Percentiles rank a stretch among this genome's conserved stretches.
phyloP scores from a whole-genome alignment of 2,888 invertebrate genomes.

The Pachydiplax longipennis region DNA sequence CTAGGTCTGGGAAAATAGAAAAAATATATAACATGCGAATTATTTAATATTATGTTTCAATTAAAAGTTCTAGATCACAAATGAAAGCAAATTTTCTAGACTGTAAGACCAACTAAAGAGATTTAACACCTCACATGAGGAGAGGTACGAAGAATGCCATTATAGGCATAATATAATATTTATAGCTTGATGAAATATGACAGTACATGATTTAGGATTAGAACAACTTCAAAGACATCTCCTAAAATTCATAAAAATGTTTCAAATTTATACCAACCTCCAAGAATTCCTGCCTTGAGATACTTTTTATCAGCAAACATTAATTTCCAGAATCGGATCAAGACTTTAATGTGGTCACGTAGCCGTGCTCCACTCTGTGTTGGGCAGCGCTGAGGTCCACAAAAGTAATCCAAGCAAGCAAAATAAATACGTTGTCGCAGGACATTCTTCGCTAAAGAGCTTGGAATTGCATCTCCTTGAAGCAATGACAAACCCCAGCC shows the following conservation, averaged over 20 bases:
- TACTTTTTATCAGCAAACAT: constrained; percentile 95
- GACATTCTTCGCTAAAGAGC: constrained; percentile 88
- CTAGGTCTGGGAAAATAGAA: constrained; percentile 56
- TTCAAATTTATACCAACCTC: constrained; percentile 63
- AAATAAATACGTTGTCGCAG: constrained; percentile 94
- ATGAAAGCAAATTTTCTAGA: no score
- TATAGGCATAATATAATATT: no score
- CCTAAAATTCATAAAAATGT: background rate
- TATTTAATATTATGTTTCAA: background rate
- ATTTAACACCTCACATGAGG: no score
- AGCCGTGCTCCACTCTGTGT: constrained; percentile 79
- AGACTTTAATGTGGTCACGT: constrained; percentile 85
- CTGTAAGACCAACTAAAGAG: no score
- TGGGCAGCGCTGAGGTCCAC: constrained; percentile 87
- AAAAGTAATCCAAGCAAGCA: constrained; percentile 94
- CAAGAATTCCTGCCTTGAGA: constrained; percentile 81
- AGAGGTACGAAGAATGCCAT: no score
- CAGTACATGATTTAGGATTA: no score
- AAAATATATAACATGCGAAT: no score
- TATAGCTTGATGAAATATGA: no score
- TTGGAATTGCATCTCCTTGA: constrained; percentile 86
- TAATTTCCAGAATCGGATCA: constrained; percentile 95
- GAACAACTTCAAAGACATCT: no score
- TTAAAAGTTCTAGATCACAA: no score
- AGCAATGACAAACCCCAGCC: constrained; percentile 91